phyloP scores from a whole-genome alignment of 2,888 invertebrate species.

The Malthinus flaveolus region DNA sequence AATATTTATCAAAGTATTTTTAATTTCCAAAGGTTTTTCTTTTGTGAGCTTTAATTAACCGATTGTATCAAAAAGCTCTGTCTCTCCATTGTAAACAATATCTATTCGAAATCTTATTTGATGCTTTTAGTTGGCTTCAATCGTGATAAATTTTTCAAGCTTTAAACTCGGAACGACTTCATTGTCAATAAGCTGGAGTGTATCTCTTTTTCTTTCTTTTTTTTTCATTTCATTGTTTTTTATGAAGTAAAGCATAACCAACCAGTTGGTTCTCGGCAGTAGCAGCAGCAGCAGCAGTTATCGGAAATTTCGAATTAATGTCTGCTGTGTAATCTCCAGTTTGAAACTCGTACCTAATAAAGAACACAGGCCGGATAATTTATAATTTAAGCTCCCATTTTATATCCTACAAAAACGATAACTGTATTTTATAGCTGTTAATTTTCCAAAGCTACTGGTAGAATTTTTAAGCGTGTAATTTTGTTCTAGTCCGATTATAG shows the following conservation, averaged over 20 bases:
- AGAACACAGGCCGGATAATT: slow-evolving; percentile 41
- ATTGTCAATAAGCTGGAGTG: slow-evolving; percentile 36
- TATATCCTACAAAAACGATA: slow-evolving; percentile 40
- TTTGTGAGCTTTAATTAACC: too few species aligned
- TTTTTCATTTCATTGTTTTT: slow-evolving; percentile 30
- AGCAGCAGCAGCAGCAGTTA: slow-evolving; percentile 34
- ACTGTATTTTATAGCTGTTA: slow-evolving; percentile 42
- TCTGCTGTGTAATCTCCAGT: slow-evolving; percentile 47
- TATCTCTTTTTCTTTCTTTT: slow-evolving; percentile 36
- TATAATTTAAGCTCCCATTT: slow-evolving; percentile 43
- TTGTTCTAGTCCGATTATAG: slow-evolving; percentile 5
- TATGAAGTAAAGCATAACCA: slow-evolving; percentile 29
- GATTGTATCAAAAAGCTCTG: too few species aligned
- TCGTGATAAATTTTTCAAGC: background rate
- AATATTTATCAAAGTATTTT: too few species aligned
- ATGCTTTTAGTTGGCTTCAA: too few species aligned
- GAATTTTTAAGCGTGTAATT: slow-evolving; percentile 24
- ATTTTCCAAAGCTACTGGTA: slow-evolving; percentile 34
- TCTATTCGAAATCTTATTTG: too few species aligned
- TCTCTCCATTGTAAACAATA: too few species aligned
- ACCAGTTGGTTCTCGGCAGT: slow-evolving; percentile 11
- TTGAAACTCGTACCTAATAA: slow-evolving; percentile 42
- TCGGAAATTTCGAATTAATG: slow-evolving; percentile 49
- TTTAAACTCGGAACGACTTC: slow-evolving; percentile 24
- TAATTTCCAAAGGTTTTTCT: too few species aligned